A percentile compares a stretch with the other conserved stretches of the same genome.
phyloP scores from a whole-genome alignment of 2,797 vertebrate species.

The Ctenochaetus hawaiiensis region DNA sequence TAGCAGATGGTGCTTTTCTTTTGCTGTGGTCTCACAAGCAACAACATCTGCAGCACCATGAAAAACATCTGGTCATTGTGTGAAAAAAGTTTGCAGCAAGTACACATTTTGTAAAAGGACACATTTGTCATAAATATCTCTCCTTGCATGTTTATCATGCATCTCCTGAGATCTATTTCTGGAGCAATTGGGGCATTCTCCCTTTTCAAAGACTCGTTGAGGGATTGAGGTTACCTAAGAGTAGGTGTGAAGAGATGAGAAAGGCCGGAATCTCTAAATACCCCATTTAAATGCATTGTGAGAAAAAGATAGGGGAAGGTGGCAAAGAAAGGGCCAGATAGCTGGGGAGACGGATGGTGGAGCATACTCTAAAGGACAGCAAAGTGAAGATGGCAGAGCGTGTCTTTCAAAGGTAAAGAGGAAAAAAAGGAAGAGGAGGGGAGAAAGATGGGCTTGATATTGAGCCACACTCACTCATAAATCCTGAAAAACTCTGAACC shows the following conservation, averaged over 20 bases:
- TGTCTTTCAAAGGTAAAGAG: constrained; percentile 56
- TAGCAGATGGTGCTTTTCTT: constrained; percentile 57
- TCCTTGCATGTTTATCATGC: constrained; percentile 46
- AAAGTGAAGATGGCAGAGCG: constrained; percentile 62
- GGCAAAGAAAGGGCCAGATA: constrained; percentile 70
- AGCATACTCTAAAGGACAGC: constrained; percentile 75
- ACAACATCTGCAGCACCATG: constrained; percentile 32
- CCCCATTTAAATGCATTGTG: constrained; percentile 84
- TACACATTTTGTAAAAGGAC: constrained; percentile 31
- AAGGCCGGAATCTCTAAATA: constrained; percentile 74
- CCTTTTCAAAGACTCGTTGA: constrained; percentile 58
- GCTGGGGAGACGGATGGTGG: constrained; percentile 70
- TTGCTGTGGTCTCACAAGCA: constrained; percentile 36
- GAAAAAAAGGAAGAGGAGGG: constrained; percentile 35
- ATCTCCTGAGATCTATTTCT: constrained; percentile 52
- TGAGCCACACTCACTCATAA: constrained; percentile 67
- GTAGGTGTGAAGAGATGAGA: constrained; percentile 59
- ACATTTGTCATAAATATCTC: constrained; percentile 44
- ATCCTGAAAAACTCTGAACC: constrained; percentile 56
- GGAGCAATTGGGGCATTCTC: constrained; percentile 55
- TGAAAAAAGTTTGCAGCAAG: constrained; percentile 33
- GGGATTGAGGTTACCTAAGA: constrained; percentile 64
- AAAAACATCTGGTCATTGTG: constrained; percentile 47
- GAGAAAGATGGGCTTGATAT: constrained; percentile 61
- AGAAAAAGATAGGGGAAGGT: constrained; percentile 68